These are phyloP conservation scores for Druceiella hillmani DNA, from an alignment of 2,888 invertebrate genomes.

Conservation along the genomic window DNA sequence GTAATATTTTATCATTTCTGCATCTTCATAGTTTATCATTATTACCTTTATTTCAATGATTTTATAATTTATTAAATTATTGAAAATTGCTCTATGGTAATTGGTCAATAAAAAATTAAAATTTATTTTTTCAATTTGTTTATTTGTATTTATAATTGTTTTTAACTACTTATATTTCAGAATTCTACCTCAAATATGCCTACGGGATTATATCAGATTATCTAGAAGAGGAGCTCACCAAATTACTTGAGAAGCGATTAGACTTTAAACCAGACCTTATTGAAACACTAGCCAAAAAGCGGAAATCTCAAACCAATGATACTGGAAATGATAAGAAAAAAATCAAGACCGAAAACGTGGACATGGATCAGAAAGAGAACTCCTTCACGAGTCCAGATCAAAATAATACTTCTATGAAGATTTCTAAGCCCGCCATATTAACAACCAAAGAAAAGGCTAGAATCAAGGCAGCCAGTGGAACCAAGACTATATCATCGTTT, in stretches of 20 bases:
- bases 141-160: not conserved
- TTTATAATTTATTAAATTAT: too few relatives aligned
- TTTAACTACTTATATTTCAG: slow-evolving; percentile 34
- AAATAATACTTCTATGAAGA: slow-evolving; percentile 37
- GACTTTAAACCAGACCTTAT: slow-evolving; percentile 58
- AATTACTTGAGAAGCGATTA: slow-evolving; percentile 58
- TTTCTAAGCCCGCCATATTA: slow-evolving; percentile 45
- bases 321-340: slow-evolving; percentile 36
- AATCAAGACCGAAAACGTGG: slow-evolving; percentile 34
- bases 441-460: slow-evolving; percentile 70
- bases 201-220: slow-evolving; percentile 78
- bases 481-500: slow-evolving; percentile 75
- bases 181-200: slow-evolving; percentile 65
- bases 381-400: slow-evolving; percentile 32
- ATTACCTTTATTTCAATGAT: too few relatives aligned
- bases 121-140: not conserved
- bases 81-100: too few relatives aligned
- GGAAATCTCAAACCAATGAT: slow-evolving; percentile 47
- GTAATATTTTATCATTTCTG: too few relatives aligned
- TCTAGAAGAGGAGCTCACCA: slow-evolving; percentile 61
- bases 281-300: slow-evolving; percentile 43
- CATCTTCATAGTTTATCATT: too few relatives aligned
- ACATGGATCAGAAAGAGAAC: slow-evolving; percentile 34
- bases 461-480: slow-evolving; percentile 72
- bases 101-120: too few relatives aligned